These are phyloP conservation scores for Spodoptera exigua DNA, from an alignment of 2,888 invertebrate species.

Conservation along the genomic window DNA sequence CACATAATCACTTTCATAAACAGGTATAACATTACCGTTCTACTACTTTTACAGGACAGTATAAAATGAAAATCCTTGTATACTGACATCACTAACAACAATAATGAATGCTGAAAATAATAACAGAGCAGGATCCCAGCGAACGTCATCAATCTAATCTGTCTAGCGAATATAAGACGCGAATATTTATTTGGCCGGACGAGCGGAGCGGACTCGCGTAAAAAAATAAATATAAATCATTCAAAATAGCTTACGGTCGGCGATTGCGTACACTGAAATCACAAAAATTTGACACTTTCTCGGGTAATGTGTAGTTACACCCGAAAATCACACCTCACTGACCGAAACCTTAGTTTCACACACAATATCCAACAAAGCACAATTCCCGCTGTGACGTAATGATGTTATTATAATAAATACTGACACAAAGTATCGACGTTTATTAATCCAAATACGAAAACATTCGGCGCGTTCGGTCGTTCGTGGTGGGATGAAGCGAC, in stretches of 20 bases:
- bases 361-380: constrained; percentile 52
- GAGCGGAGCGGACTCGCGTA: constrained; percentile 43
- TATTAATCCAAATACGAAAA: constrained; percentile 58
- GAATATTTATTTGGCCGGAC: constrained; percentile 51
- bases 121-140: constrained; percentile 43
- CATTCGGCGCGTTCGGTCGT: constrained; percentile 61
- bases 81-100: constrained; percentile 25
- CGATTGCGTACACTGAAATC: constrained; percentile 60
- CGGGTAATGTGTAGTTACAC: constrained; percentile 53
- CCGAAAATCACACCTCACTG: constrained; percentile 59
- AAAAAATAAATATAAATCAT: constrained; percentile 61
- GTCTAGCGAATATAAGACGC: constrained; percentile 49
- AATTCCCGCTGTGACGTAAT: constrained; percentile 50
- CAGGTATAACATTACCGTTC: no score
- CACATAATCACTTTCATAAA: no score
- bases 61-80: constrained; percentile 11
- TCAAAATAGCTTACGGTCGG: constrained; percentile 65
- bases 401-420: constrained; percentile 52
- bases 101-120: constrained; percentile 57
- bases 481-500: constrained; percentile 52
- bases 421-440: constrained; percentile 58
- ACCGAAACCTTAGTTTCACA: constrained; percentile 51
- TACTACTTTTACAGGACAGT: neutral
- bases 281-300: constrained; percentile 62
- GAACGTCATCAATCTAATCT: constrained; percentile 57